Evolutionary conservation across 23 tunicate species (phyloP), one percentile per base, ranked within the genome.

Genomic region (Halocynthia roretzi): DNA sequence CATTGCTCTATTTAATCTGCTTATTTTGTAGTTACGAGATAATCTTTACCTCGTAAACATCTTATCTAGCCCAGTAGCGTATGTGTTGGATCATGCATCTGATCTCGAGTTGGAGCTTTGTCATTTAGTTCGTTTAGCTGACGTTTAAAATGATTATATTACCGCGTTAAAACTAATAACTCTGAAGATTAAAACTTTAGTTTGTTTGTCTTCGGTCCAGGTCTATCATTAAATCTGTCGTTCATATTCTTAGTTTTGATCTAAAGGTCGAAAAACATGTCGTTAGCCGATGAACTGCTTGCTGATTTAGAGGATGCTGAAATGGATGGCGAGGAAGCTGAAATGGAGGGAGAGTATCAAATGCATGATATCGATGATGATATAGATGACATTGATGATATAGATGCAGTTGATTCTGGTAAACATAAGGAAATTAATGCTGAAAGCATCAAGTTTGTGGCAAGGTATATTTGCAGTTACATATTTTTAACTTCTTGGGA

Each of bases 301-400:
- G 99, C 99, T 63, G 99, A 96, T 85, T 71, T 96, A 5, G 99
- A 96, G 61, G 98, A 92, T 61, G 87, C 89, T 10, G 98, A 92
- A 20, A 51, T 86, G 54, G 96, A 93, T 14, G 98, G 87, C 14
- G 98, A 90, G 61, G 95, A 72, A 21, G 85, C 81, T 49, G 54
- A 78, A 11, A 87, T 80, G 51, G 96, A 75, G 20, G 71, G 85
- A 10, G 66, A 83, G 8, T 44, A 74, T 54, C 58, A 74, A 10
- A 40, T 74, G 62, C 31, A 53, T 14, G 80, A 44, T 14, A 76
- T 80, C 62, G 91, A 82, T 7, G 82, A 79, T 56, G 84, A 75
- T 9, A 71, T 91, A 50, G 95, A 89, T 54, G 88, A 92, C 11
- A 85, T 74, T 80, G 91, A 73, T 22, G 80, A 70, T 64, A 80